Evolutionary conservation across 2,797 vertebrate species (phyloP), one percentile per base, ranked within the genome.

Genomic region (Macropus fuliginosus): DNA sequence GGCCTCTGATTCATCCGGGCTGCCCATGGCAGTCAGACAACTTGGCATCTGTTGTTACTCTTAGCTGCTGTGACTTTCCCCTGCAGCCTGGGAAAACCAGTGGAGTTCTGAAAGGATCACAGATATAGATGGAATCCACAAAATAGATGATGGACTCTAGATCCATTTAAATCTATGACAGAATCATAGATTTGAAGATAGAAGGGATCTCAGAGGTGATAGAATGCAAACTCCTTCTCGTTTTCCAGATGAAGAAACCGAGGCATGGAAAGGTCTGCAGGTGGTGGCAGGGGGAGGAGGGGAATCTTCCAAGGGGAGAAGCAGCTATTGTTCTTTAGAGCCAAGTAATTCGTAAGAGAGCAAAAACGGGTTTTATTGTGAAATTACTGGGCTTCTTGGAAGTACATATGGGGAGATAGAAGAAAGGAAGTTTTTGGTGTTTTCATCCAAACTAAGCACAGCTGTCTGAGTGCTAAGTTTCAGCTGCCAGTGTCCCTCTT

Each of bases 1-100:
- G 24, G 74, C 40, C 9, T 46, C 74, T 87, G 74, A 95, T 54
- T 98, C 97, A 97, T 92, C 40, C 59, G 87, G 21, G 54, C 92
- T 56, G 93, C 94, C 93, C 55, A 28, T 50, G 93, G 87, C 59
- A 56, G 89, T 93, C 57, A 18, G 94, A 87, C 90, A 96, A 94
- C 0, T 0, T 92, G 95, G 94, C 0, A 0, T 95, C 97, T 92
- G 94, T 95, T 97, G 52, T 18, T 91, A 92, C 91, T 93, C 95
- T 95, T 52, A 96, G 94, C 96, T 34, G 62, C 57, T 92, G 54
- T 0, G 0, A 92, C 93, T 91, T 96, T 91, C 54, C 29, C 28
- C 40, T 50, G 24, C 27, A 50, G 74, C 40, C 74, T 87, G 74
- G 40, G 74, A 50, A 87, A 50, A 87, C 34, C 24, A 11, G 40